These are phyloP conservation scores for Cynoglossus semilaevis DNA, from an alignment of 2,113 vertebrate species.

Conservation along the genomic window DNA sequence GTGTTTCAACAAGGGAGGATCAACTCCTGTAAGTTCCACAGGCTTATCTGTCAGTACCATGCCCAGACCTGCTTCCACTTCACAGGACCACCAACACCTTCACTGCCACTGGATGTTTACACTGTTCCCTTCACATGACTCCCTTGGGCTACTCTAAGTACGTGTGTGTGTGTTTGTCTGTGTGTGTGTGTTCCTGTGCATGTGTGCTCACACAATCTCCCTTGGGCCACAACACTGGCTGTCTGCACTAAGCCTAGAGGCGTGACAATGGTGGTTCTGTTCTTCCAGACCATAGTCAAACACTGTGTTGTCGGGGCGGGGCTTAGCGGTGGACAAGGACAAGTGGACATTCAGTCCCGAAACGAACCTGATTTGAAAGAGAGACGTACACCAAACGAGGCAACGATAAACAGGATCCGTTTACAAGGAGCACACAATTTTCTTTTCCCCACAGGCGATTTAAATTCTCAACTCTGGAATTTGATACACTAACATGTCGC, in stretches of 20 bases:
- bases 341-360: conserved; percentile 23
- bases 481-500: no score
- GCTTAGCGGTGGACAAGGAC: conserved; percentile 30
- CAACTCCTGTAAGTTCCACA: conserved; percentile 39
- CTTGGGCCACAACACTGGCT: conserved; percentile 37
- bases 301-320: conserved; percentile 14
- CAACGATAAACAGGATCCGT: not conserved
- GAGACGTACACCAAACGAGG: not conserved
- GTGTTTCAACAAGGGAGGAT: conserved; percentile 47
- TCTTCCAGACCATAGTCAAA: conserved; percentile 36
- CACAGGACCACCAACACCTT: conserved; percentile 59
- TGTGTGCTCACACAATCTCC: conserved; percentile 16
- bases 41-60: conserved; percentile 57
- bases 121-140: conserved; percentile 58
- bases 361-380: conserved; percentile 10
- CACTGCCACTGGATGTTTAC: conserved; percentile 64
- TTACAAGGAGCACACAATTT: not conserved
- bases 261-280: conserved; percentile 43
- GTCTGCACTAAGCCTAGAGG: conserved; percentile 30
- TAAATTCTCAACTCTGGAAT: no score
- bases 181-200: not conserved
- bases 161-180: conserved; percentile 16
- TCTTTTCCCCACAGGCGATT: not conserved
- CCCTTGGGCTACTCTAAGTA: conserved; percentile 39
- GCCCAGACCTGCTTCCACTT: conserved; percentile 47